Base-by-base conservation (phyloP, 2,113 vertebrate species). In the Pristiophorus japonicus region DNA sequence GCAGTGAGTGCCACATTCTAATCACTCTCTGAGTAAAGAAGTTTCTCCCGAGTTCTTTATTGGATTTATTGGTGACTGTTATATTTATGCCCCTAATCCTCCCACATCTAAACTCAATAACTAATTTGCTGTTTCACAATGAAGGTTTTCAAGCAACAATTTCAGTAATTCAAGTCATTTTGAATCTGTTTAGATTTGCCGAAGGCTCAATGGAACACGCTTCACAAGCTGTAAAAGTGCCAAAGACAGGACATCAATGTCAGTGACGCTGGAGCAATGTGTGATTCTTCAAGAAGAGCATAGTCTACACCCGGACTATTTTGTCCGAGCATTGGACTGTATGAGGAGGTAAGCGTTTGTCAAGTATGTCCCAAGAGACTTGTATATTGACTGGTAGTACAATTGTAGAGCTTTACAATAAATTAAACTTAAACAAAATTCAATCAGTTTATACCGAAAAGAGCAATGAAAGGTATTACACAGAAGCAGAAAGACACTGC, bases 211-310 rank as follows among this genome's bases (percentile, higher is more conserved):
- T 6, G 99, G 99, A 27, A 98, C 99, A 96, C 98, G 99, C 95
- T 99, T 99, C 97, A 99, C 99, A 96, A 99, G 99, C 96, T 99
- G 99, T 97, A 99, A 99, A 98, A 99, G 99, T 98, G 99, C 99
- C 98, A 99, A 99, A 98, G 99, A 99, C 97, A 97, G 99, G 96
- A 99, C 99, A 0, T 99, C 99, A 16, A 99, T 99, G 99, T 99
- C 99, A 0, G 99, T 99, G 96, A 99, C 99, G 0, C 97, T 99
- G 94, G 99, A 99, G 96, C 99, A 99, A 96, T 99, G 99, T 96
- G 98, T 98, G 24, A 98, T 99, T 96, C 96, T 99, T 96, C 97
- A 99, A 95, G 99, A 99, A 0, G 99, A 99, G 96, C 99, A 99
- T 96, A 98, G 99, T 95, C 97, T 99, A 94, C 99, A 98, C 97